Conservation (phyloP, 2,113 vertebrate species). For the Candoia aspera region DNA sequence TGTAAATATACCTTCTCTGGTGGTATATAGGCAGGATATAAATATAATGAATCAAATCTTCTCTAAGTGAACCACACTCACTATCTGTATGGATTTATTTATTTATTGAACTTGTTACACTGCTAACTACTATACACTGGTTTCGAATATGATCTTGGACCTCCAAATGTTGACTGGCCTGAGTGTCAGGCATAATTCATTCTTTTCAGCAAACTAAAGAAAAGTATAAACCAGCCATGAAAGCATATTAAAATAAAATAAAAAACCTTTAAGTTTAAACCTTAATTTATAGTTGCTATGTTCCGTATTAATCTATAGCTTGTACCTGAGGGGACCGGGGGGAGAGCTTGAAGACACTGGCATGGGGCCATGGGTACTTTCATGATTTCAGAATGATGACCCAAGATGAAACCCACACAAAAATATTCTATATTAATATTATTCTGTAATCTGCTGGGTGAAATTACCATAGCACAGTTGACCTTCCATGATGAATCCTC, state of each 20-base stretch:
- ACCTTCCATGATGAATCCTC: constrained; percentile 82
- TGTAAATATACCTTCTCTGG: no score
- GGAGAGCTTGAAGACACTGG: neutral
- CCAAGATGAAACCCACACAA: neutral
- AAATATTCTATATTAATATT: neutral
- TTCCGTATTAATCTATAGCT: neutral
- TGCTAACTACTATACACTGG: neutral
- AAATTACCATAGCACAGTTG: constrained; percentile 81
- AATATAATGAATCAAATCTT: neutral
- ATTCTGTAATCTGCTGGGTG: neutral
- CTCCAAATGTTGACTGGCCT: neutral
- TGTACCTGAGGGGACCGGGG: neutral
- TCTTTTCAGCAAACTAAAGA: neutral
- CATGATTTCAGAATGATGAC: neutral
- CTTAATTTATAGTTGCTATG: neutral
- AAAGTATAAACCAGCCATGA: neutral
- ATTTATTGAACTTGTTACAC: neutral
- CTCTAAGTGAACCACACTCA: neutral
- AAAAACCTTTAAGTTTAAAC: neutral
- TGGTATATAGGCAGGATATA: neutral
- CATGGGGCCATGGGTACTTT: neutral
- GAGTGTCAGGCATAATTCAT: neutral
- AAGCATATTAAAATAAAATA: neutral
- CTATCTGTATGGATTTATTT: neutral
- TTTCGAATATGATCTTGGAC: neutral